These are phyloP conservation scores for Nestor notabilis DNA, from an alignment of 2,113 vertebrate genomes.

Conservation along the genomic window DNA sequence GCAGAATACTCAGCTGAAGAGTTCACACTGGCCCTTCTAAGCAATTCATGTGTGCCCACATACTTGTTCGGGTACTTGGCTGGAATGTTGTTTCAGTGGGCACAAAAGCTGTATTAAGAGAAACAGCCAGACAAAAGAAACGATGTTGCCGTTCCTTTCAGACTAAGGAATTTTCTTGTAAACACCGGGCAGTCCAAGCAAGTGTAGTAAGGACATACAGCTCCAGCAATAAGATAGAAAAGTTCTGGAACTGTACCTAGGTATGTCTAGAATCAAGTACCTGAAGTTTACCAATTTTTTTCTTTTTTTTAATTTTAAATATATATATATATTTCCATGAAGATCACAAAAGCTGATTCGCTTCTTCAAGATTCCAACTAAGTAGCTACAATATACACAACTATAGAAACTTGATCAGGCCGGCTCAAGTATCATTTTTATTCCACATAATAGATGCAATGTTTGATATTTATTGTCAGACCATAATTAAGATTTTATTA, in stretches of 20 bases:
- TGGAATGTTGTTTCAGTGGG: not conserved
- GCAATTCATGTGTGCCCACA: not conserved
- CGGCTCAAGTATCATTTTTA: not conserved
- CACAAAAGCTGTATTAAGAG: not conserved
- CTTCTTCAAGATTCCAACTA: not conserved
- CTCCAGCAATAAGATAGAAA: not conserved
- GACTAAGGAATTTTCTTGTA: not conserved
- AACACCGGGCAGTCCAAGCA: not conserved
- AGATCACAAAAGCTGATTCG: not conserved
- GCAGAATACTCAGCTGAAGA: not conserved
- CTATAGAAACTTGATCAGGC: not conserved
- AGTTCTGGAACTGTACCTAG: not conserved
- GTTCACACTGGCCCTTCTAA: not conserved
- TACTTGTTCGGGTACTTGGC: fast-evolving
- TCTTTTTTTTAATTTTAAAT: not conserved
- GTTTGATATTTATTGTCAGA: not conserved
- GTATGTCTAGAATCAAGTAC: not conserved
- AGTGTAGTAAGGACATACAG: not conserved
- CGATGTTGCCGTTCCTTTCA: not conserved
- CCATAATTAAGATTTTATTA: not conserved
- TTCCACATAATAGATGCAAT: not conserved
- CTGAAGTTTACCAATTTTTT: not conserved
- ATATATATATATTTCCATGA: not conserved
- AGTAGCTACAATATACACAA: not conserved
- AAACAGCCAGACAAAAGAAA: not conserved